Conservation (phyloP, 2,113 vertebrate genomes). For the Nothobranchius kuhntae region DNA sequence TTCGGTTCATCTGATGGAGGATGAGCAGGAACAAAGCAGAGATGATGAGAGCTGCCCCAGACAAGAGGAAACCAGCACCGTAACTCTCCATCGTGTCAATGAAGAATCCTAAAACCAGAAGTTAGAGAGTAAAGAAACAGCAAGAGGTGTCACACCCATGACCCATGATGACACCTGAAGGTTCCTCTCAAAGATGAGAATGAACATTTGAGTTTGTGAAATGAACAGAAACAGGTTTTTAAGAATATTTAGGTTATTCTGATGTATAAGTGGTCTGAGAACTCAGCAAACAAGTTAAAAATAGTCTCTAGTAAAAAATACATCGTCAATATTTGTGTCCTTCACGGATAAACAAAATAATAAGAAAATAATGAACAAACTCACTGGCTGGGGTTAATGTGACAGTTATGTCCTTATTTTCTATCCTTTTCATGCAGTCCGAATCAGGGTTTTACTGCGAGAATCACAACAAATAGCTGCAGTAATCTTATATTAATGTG, state of each 20-base stretch:
- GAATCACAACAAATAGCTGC: too few relatives aligned
- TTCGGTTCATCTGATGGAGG: constrained; percentile 56
- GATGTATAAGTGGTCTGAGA: constrained; percentile 32
- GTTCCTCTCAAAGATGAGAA: too few relatives aligned
- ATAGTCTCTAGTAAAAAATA: constrained; percentile 51
- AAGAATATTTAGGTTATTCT: neutral
- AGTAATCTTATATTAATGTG: too few relatives aligned
- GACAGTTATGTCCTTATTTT: too few relatives aligned
- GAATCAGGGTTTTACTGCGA: too few relatives aligned
- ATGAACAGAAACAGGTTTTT: neutral
- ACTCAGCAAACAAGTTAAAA: constrained; percentile 26
- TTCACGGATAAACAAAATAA: too few relatives aligned
- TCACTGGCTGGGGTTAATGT: too few relatives aligned
- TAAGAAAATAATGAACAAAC: too few relatives aligned
- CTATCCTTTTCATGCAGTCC: too few relatives aligned
- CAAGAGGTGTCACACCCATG: too few relatives aligned
- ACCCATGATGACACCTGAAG: too few relatives aligned
- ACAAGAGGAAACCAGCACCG: constrained; percentile 63
- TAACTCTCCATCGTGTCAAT: constrained; percentile 71
- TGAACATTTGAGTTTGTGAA: too few relatives aligned
- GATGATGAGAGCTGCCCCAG: constrained; percentile 61
- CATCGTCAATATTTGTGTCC: constrained; percentile 17
- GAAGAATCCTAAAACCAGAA: constrained; percentile 61
- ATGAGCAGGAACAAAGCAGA: constrained; percentile 68
- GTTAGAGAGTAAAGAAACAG: neutral